Conservation (phyloP, 2,888 invertebrate species). For the Zygothrica quintamaculata region DNA sequence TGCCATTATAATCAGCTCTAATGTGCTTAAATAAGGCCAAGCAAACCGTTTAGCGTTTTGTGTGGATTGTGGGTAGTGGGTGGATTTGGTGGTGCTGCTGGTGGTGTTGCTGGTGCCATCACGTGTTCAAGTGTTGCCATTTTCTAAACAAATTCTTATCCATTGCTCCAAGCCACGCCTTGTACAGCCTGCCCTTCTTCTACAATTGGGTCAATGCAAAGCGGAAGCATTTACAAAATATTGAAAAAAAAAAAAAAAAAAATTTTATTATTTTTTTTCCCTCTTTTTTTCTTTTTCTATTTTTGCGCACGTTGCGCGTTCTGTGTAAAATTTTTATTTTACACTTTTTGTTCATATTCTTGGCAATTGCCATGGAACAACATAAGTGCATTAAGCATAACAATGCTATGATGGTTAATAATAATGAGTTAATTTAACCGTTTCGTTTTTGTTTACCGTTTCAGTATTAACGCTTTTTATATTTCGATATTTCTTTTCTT, state of each 20-base stretch:
- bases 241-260: too few relatives aligned
- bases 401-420: too few relatives aligned
- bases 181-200: slow-evolving; percentile 2
- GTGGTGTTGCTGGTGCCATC: slow-evolving; percentile 33
- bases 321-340: background rate
- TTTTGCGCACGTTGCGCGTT: too few relatives aligned
- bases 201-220: slow-evolving; percentile 71
- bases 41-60: slow-evolving; percentile 1
- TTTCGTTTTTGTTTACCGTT: too few relatives aligned
- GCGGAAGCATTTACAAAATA: slow-evolving; percentile 61
- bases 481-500: too few relatives aligned
- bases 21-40: slow-evolving; percentile 68
- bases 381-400: slow-evolving; percentile 1
- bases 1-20: slow-evolving; percentile 74
- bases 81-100: slow-evolving; percentile 4
- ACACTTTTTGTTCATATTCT: slow-evolving; percentile 24
- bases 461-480: too few relatives aligned
- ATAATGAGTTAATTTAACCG: too few relatives aligned
- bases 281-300: background rate
- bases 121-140: slow-evolving; percentile 58
- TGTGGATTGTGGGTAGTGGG: slow-evolving; percentile 9
- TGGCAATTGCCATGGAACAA: slow-evolving; percentile 16
- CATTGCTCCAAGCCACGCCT: too few relatives aligned
- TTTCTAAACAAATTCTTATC: slow-evolving; percentile 53
- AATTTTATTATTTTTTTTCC: too few relatives aligned